Conservation (phyloP, 2,797 vertebrate genomes). For the Falco berigora region DNA sequence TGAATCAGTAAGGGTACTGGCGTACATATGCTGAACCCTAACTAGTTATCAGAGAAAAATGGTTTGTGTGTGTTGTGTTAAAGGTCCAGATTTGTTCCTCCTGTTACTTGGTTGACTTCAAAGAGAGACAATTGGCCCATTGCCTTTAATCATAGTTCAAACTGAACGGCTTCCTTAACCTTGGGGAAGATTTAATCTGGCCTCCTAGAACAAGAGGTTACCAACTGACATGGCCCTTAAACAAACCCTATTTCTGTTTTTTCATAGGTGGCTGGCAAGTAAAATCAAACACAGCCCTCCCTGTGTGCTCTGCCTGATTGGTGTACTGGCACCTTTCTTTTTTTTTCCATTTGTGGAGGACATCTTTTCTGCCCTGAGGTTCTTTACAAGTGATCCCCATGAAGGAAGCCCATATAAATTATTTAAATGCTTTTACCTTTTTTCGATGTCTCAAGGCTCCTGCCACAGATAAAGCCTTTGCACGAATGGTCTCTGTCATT, state of each 20-base stretch:
- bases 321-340: not conserved
- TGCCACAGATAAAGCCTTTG: not conserved
- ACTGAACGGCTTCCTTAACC: slow-evolving; percentile 52
- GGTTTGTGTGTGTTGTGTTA: not conserved
- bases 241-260: slow-evolving; percentile 13
- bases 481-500: not conserved
- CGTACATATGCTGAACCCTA: not conserved
- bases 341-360: not conserved
- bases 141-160: slow-evolving; percentile 67
- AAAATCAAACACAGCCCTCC: not conserved
- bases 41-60: not conserved
- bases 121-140: not conserved
- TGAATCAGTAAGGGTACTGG: not conserved
- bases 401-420: not conserved
- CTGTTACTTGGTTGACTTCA: slow-evolving; percentile 44
- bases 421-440: not conserved
- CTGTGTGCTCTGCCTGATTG: not conserved
- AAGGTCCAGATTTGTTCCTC: slow-evolving; percentile 22
- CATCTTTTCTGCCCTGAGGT: not conserved
- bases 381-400: not conserved
- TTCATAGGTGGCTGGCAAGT: not conserved
- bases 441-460: not conserved
- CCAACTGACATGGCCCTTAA: slow-evolving; percentile 41
- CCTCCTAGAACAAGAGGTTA: slow-evolving; percentile 40
- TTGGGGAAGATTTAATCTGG: slow-evolving; percentile 59